Base-by-base conservation (phyloP, 2,113 vertebrate species). In the Echinops telfairi region DNA sequence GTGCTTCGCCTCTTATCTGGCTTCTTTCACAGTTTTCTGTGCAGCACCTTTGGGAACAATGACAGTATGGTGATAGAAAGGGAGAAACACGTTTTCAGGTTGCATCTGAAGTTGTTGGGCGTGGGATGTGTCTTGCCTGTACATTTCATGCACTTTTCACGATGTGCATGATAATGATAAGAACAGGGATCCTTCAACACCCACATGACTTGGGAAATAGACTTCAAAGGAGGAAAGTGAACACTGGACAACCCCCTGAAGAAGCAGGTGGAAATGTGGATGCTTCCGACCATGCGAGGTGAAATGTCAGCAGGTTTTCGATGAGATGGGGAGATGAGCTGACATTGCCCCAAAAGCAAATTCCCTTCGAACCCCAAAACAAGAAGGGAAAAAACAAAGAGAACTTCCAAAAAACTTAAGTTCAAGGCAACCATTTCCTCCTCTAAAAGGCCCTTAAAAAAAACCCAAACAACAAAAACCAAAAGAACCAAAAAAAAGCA, bases 401-500 rank as follows among this genome's bases (percentile, higher is more conserved):
- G 75, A 58, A 15, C 8, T 73, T 82, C 87, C n/a, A 16, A n/a
- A 6, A 71, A 33, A 33, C 9, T 17, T 16, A 31, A 66, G 87
- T 81, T 66, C 11, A 62, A 62, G 70, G 36, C 20, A 3, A 5
- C 15, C 29, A 38, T 92, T 84, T 47, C 53, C 23, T 29, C 82
- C 86, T 53, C 85, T 81, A 88, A 57, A 84, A 58, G 94, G 83
- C 70, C 31, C 73, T 80, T 71, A 76, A 86, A 64, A 88, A 66
- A 94, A 82, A 38, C 60, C 10, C 3, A 22, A 80, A 66, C 66
- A 93, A n/a, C 17, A 70, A 20, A 76, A 90, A 73, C 31, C 66
- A 94, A 91, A 94, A 38, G 73, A 73, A 77, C 27, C 3, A 92
- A 75, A 88, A 89, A 53, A 95, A 90, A 89, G 73, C 60, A 94